Conservation (phyloP, 2,113 vertebrate species). For the Microtus ochrogaster region DNA sequence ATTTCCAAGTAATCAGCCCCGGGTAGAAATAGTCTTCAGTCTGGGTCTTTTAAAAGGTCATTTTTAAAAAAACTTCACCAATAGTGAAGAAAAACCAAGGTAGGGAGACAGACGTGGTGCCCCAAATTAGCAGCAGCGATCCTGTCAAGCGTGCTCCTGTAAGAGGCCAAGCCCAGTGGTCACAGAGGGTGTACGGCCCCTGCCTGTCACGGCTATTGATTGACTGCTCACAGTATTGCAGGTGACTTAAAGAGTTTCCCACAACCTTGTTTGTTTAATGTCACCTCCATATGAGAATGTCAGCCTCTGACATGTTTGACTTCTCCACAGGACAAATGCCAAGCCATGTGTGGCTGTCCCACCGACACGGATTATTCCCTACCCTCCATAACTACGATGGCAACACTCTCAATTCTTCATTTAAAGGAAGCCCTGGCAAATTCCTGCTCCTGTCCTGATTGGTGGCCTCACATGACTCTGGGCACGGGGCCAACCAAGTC, state of each 20-base stretch:
- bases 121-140: slow-evolving; percentile 57
- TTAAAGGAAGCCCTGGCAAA: slow-evolving; percentile 57
- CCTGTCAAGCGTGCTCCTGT: neutral
- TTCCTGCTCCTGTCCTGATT: neutral
- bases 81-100: neutral
- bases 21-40: slow-evolving; percentile 49
- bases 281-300: slow-evolving; percentile 65
- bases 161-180: slow-evolving; percentile 62
- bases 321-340: slow-evolving; percentile 53
- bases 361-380: neutral
- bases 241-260: slow-evolving; percentile 67
- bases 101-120: slow-evolving; percentile 23
- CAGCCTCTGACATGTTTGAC: slow-evolving; percentile 68
- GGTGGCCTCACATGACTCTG: slow-evolving; percentile 15
- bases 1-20: slow-evolving; percentile 61
- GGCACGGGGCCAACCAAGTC: slow-evolving; percentile 10
- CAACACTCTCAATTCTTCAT: slow-evolving; percentile 51
- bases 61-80: slow-evolving; percentile 22
- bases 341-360: neutral
- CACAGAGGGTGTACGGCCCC: neutral
- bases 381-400: neutral
- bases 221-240: slow-evolving; percentile 67
- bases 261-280: slow-evolving; percentile 69
- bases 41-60: slow-evolving; percentile 70
- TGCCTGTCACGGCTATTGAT: slow-evolving; percentile 60